Conservation (phyloP, 2,888 invertebrate genomes). For the Axea sp. region DNA sequence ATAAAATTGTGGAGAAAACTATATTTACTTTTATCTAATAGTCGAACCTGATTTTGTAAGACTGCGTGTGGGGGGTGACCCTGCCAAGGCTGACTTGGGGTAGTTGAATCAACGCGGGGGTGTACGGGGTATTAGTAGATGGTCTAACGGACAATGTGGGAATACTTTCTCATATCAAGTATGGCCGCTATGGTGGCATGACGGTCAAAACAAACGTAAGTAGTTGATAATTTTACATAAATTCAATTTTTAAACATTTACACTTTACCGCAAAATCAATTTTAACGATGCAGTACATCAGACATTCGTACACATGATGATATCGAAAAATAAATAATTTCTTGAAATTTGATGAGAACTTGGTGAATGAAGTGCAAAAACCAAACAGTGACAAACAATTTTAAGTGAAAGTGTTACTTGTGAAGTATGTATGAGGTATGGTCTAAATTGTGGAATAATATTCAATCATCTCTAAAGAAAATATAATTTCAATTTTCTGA, state of each 20-base stretch:
- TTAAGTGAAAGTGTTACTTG: conserved; percentile 19
- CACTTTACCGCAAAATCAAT: no score
- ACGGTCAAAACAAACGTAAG: conserved; percentile 79
- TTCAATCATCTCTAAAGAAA: no score
- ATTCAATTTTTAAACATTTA: neutral
- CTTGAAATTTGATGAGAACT: no score
- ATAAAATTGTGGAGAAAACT: conserved; percentile 29
- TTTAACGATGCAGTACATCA: no score
- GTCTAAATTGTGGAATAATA: neutral
- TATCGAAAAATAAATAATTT: no score
- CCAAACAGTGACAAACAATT: conserved; percentile 8
- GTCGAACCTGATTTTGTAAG: conserved; percentile 73
- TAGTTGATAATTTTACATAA: conserved; percentile 61
- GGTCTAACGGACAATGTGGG: conserved; percentile 78
- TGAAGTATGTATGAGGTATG: conserved; percentile 2
- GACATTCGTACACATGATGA: no score
- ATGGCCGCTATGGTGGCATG: conserved; percentile 79
- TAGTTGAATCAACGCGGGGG: conserved; percentile 76
- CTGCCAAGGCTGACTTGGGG: conserved; percentile 66
- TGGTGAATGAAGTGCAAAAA: neutral
- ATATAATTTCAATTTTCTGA: no score
- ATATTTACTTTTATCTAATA: conserved; percentile 46
- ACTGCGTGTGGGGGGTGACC: conserved; percentile 62
- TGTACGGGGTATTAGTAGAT: conserved; percentile 78
- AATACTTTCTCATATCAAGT: conserved; percentile 80